A percentile compares a stretch with the other conserved stretches of the same genome.
Evolutionary conservation across 2,797 vertebrate species (phyloP).

Genomic region (Chiropotes sagulatus): DNA sequence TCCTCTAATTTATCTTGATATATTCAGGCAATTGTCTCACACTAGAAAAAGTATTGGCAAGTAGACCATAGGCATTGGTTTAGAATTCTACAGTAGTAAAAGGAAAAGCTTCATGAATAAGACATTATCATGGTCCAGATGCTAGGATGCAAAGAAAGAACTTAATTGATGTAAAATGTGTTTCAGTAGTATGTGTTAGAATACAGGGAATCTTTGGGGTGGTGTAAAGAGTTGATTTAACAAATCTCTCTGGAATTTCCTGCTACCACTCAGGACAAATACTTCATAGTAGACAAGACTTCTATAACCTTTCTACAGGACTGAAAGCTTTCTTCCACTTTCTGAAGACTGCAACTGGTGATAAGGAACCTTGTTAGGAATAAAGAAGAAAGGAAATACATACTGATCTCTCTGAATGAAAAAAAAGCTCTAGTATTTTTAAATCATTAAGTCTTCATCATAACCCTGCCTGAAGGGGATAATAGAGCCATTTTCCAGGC

Average conservation of each 20-base stretch:
- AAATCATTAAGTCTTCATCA: constrained; percentile 50
- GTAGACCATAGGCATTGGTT: background rate
- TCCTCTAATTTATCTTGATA: background rate
- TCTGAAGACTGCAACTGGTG: background rate
- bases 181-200: background rate
- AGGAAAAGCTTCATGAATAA: background rate
- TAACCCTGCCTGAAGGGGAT: constrained; percentile 15
- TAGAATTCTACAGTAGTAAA: background rate
- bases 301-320: background rate
- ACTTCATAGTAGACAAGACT: background rate
- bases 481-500: constrained; percentile 46
- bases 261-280: background rate
- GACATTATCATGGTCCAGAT: background rate
- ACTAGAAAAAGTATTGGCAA: background rate
- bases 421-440: constrained; percentile 19
- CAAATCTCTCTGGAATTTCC: background rate
- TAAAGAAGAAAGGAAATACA: background rate
- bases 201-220: background rate
- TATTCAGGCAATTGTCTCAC: background rate
- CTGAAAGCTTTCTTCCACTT: background rate
- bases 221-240: background rate
- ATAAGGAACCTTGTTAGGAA: background rate
- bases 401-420: background rate
- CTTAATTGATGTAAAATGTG: background rate
- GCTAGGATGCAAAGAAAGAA: background rate